Conservation (phyloP, 2,888 invertebrate species). For the Galerucella nymphaeae region DNA sequence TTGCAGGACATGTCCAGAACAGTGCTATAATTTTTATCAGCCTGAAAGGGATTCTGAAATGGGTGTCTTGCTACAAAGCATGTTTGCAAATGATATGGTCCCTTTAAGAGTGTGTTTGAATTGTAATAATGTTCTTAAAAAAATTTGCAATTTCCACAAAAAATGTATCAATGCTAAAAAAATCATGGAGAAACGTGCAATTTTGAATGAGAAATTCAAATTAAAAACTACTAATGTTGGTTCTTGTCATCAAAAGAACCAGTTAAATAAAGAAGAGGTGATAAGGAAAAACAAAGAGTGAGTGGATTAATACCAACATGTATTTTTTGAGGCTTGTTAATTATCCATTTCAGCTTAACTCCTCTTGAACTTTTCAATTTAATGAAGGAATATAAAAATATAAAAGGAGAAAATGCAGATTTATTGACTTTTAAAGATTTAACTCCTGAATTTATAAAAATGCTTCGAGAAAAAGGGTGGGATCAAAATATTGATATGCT, state of each 20-base stretch:
- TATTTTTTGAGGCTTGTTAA: background rate
- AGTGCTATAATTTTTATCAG: slow-evolving; percentile 15
- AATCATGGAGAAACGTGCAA: background rate
- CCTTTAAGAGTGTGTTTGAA: slow-evolving; percentile 5
- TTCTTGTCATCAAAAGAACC: background rate
- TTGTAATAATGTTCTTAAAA: slow-evolving; percentile 11
- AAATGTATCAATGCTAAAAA: background rate
- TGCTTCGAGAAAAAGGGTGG: background rate
- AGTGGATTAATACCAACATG: too few species aligned
- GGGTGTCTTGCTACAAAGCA: background rate
- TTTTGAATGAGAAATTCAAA: slow-evolving; percentile 9
- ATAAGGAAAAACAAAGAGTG: background rate
- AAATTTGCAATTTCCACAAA: slow-evolving; percentile 9
- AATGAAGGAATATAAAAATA: background rate
- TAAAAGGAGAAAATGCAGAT: background rate
- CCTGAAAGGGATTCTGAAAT: background rate
- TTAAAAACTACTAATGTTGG: background rate
- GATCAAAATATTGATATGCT: background rate
- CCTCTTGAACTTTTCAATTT: background rate
- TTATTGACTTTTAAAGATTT: background rate
- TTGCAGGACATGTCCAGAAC: slow-evolving; percentile 15
- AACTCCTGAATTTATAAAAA: background rate
- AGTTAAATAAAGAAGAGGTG: background rate
- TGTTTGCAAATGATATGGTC: slow-evolving; percentile 6
- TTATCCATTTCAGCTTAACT: background rate